These are phyloP conservation scores for Triplophysa rosa DNA, from an alignment of 2,113 vertebrate species.

Conservation along the genomic window DNA sequence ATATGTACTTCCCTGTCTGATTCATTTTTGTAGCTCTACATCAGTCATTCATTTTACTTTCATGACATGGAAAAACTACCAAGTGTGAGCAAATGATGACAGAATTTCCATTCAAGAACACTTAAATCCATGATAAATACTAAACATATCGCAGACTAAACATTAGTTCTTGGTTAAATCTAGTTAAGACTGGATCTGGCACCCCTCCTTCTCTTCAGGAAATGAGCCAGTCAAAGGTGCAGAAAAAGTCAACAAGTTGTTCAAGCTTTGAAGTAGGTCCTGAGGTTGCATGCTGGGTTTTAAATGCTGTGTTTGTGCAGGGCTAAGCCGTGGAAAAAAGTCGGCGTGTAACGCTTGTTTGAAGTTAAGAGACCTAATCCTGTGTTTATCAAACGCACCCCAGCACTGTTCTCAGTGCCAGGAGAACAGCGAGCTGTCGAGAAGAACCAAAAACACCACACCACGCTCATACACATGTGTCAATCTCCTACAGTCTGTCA, in stretches of 20 bases:
- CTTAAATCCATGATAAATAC: too few species aligned
- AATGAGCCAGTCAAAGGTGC: conserved; percentile 24
- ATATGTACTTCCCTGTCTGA: too few species aligned
- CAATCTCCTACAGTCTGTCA: too few species aligned
- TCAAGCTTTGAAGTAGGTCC: neutral
- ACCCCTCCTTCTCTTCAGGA: conserved; percentile 9
- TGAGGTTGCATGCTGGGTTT: conserved; percentile 3
- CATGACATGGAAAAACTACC: too few species aligned
- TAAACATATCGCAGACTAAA: neutral
- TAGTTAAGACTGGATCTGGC: neutral
- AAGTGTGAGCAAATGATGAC: too few species aligned
- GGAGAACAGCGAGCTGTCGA: neutral
- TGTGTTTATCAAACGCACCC: conserved; percentile 7
- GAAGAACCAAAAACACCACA: neutral
- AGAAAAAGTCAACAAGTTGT: conserved; percentile 4
- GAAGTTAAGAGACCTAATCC: conserved; percentile 2
- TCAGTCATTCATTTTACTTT: too few species aligned
- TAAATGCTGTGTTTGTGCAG: conserved; percentile 7
- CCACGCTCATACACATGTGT: too few species aligned
- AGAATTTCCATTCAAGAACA: too few species aligned
- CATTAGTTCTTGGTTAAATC: neutral
- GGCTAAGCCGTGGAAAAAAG: neutral
- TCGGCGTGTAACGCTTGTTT: neutral
- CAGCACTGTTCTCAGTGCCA: neutral
- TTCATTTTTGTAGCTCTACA: too few species aligned